A percentile compares a stretch with the other conserved stretches of the same genome.
Conservation (phyloP, 2,888 invertebrate species). For the Troilus luridus region DNA sequence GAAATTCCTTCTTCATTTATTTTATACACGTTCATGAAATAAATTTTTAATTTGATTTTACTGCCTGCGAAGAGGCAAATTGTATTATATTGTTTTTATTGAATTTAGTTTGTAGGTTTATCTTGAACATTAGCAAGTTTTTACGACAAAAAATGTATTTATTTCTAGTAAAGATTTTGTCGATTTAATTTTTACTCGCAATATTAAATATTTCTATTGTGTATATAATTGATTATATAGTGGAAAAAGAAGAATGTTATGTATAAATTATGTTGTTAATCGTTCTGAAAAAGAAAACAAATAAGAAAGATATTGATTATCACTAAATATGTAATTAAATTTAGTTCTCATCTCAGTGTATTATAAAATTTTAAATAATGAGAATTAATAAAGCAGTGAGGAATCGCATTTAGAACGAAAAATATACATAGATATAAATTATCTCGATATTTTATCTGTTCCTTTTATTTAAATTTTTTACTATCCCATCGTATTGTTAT, state of each 20-base stretch:
- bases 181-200: slow-evolving; percentile 57
- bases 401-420: slow-evolving; percentile 55
- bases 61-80: slow-evolving; percentile 57
- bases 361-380: slow-evolving; percentile 48
- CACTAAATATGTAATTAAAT: slow-evolving; percentile 39
- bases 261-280: slow-evolving; percentile 55
- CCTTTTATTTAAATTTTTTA: slow-evolving; percentile 47
- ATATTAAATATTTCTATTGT: slow-evolving; percentile 53
- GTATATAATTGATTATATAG: slow-evolving; percentile 54
- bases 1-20: slow-evolving; percentile 48
- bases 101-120: slow-evolving; percentile 55
- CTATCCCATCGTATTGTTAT: slow-evolving; percentile 48
- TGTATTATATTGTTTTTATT: slow-evolving; percentile 59
- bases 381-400: slow-evolving; percentile 51
- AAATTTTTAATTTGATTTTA: slow-evolving; percentile 54
- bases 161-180: slow-evolving; percentile 46
- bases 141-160: slow-evolving; percentile 52
- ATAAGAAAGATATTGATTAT: slow-evolving; percentile 5
- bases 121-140: slow-evolving; percentile 5
- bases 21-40: slow-evolving; percentile 44
- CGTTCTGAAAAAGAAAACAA: slow-evolving; percentile 2
- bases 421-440: slow-evolving; percentile 53
- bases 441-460: slow-evolving; percentile 50
- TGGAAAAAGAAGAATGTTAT: slow-evolving; percentile 51
- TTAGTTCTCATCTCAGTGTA: slow-evolving; percentile 55